Percentiles rank a stretch among this genome's conserved stretches.
Conservation (phyloP, 1,140 invertebrate genomes). For the Pentalonia nigronervosa region DNA sequence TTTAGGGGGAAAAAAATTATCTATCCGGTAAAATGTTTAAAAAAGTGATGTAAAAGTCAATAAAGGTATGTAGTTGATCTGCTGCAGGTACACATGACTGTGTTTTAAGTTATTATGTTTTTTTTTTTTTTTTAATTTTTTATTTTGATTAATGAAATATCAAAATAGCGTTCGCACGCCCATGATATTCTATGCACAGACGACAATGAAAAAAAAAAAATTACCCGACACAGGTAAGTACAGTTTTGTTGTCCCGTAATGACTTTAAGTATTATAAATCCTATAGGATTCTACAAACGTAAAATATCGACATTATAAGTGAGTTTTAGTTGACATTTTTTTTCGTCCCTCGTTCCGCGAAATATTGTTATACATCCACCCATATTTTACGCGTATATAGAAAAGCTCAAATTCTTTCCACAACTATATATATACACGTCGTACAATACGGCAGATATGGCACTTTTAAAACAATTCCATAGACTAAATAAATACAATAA, state of each 20-base stretch:
- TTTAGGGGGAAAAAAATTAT: background rate
- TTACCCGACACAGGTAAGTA: background rate
- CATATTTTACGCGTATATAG: background rate
- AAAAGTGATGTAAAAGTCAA: background rate
- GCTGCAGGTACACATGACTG: background rate
- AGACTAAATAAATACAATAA: constrained; percentile 4
- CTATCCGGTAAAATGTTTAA: background rate
- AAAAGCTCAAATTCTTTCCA: too few species aligned
- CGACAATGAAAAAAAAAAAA: background rate
- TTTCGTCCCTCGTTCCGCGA: background rate
- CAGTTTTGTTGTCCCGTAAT: background rate
- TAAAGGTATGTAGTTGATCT: background rate
- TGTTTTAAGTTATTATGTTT: background rate
- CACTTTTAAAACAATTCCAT: background rate
- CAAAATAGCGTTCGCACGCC: background rate
- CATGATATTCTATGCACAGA: background rate
- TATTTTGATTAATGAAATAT: constrained; percentile 7
- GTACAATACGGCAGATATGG: background rate
- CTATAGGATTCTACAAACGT: background rate
- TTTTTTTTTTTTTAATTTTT: background rate
- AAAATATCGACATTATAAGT: background rate
- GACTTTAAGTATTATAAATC: background rate
- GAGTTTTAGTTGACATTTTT: background rate
- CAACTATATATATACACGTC: too few species aligned
- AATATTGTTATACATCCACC: background rate